A percentile compares a stretch with the other conserved stretches of the same genome.
Evolutionary conservation across 92 coral and sea anemone genomes (phyloP).

Genomic region (Umimayanthus chanpuru): DNA sequence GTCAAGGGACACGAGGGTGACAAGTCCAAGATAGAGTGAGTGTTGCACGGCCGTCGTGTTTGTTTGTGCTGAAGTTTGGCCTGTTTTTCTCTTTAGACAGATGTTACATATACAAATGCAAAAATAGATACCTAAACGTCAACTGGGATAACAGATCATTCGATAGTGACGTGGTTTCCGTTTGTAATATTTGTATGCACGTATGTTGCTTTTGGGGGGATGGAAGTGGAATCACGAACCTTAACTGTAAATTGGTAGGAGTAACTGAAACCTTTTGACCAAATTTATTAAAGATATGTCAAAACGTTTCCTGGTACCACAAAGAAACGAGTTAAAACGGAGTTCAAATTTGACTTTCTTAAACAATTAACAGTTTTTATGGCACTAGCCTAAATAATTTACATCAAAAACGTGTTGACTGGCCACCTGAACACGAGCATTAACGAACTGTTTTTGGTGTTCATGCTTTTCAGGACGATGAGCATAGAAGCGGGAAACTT

Average conservation of each 20-base stretch:
- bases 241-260: too few species aligned
- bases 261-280: too few species aligned
- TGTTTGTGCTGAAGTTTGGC: neutral
- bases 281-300: too few species aligned
- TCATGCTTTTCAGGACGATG: constrained; percentile 64
- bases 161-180: neutral
- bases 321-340: too few species aligned
- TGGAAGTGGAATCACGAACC: too few species aligned
- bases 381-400: neutral
- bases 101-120: neutral
- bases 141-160: too few species aligned
- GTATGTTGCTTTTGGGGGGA: too few species aligned
- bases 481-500: constrained; percentile 86
- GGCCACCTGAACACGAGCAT: neutral
- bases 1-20: constrained; percentile 62
- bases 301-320: too few species aligned
- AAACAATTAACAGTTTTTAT: too few species aligned
- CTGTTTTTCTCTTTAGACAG: neutral
- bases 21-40: constrained; percentile 77
- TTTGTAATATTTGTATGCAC: neutral
- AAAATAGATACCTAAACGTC: neutral
- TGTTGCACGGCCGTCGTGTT: neutral
- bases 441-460: neutral
- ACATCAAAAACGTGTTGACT: neutral
- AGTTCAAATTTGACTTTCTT: too few species aligned